phyloP scores from a whole-genome alignment of 2,888 invertebrate species.

The Acleris emargana region DNA sequence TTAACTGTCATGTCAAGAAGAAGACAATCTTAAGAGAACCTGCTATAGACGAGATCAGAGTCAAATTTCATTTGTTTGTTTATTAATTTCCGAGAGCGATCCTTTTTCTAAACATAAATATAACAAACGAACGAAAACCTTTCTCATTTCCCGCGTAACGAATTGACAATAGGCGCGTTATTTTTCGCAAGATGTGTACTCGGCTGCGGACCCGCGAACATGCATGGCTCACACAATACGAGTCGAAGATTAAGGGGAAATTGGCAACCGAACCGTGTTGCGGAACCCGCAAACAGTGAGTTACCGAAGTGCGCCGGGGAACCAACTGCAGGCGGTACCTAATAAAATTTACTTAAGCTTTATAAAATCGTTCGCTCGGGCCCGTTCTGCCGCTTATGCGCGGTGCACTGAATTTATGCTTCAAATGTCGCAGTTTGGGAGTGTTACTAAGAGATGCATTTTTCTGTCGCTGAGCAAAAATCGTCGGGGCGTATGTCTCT shows the following conservation, averaged over 20 bases:
- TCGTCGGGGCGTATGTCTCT: no score
- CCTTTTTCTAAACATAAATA: no score
- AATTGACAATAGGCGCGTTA: no score
- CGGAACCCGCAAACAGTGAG: constrained; percentile 30
- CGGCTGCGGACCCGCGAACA: background rate
- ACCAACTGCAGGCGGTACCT: constrained; percentile 42
- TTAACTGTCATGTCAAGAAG: no score
- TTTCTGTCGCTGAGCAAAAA: constrained; percentile 37
- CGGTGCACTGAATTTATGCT: constrained; percentile 60
- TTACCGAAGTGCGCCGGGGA: constrained; percentile 23
- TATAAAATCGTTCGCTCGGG: constrained; percentile 56
- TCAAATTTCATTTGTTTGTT: no score
- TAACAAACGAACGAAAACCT: no score
- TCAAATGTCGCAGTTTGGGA: constrained; percentile 49
- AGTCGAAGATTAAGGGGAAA: constrained; percentile 17
- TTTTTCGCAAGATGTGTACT: background rate
- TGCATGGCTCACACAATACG: background rate
- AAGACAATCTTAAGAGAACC: background rate
- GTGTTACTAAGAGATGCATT: constrained; percentile 51
- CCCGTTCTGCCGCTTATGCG: constrained; percentile 54
- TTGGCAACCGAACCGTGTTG: constrained; percentile 28
- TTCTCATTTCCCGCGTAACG: no score
- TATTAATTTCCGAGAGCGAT: no score
- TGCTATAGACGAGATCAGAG: background rate
- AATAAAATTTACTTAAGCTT: constrained; percentile 58